Conservation (phyloP, 1,140 invertebrate genomes). For the Melanaphis sacchari region DNA sequence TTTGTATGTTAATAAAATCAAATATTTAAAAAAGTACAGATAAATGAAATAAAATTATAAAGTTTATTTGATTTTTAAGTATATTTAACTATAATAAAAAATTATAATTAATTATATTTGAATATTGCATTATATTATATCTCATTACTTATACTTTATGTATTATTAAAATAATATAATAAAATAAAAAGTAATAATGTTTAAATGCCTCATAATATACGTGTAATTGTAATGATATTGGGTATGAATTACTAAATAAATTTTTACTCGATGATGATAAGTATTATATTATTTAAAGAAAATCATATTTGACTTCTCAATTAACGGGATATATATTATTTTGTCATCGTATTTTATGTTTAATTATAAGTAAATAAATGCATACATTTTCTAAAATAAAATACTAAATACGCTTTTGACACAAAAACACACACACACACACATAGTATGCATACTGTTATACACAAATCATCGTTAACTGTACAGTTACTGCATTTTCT, state of each 20-base stretch:
- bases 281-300: not conserved
- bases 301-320: not conserved
- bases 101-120: no score
- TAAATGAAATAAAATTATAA: not conserved
- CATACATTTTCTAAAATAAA: not conserved
- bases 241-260: no score
- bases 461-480: no score
- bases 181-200: no score
- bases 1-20: not conserved
- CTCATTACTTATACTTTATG: no score
- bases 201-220: no score
- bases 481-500: not conserved
- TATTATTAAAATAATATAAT: no score
- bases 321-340: not conserved
- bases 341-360: not conserved
- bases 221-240: no score
- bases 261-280: no score
- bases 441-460: no score
- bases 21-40: not conserved
- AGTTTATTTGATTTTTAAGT: not conserved
- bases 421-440: not conserved
- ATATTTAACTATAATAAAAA: no score
- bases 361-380: not conserved
- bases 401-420: not conserved
- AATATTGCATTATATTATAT: no score